Percentiles rank a stretch among this genome's conserved stretches.
These are phyloP conservation scores for Helogale parvula DNA, from an alignment of 2,113 vertebrate genomes.

Conservation along the genomic window DNA sequence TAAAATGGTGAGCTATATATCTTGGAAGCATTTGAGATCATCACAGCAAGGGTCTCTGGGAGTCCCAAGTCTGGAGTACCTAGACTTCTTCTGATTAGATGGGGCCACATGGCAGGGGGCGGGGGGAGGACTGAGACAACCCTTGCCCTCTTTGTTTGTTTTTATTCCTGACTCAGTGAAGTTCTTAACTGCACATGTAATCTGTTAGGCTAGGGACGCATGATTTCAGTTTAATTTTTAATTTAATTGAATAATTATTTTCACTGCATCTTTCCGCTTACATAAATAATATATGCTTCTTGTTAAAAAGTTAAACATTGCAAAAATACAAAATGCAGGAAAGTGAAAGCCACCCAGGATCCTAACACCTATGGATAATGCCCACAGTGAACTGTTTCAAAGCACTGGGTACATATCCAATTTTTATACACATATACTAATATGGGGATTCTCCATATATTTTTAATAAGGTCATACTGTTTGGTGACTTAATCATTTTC, in stretches of 20 bases:
- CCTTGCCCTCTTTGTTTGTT: not conserved
- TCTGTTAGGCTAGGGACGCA: not conserved
- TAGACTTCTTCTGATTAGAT: not conserved
- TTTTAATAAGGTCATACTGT: conserved; percentile 23
- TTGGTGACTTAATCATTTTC: not conserved
- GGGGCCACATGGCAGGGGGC: rapidly evolving
- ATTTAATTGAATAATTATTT: conserved; percentile 36
- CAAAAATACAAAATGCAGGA: conserved; percentile 11
- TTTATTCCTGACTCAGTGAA: not conserved
- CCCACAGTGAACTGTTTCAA: not conserved
- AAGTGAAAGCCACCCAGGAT: not conserved
- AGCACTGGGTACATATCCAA: not conserved
- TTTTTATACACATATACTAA: not conserved
- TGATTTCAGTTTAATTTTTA: conserved; percentile 38
- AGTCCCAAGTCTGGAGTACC: not conserved
- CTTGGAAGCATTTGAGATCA: not conserved
- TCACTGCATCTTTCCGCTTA: not conserved
- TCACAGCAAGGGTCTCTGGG: not conserved
- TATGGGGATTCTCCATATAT: not conserved
- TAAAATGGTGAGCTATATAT: not conserved
- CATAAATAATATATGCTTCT: conserved; percentile 34
- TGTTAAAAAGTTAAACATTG: conserved; percentile 42
- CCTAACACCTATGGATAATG: not conserved
- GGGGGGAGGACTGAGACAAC: not conserved
- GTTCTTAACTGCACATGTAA: not conserved